Conservation (phyloP, 2,888 invertebrate species). For the Pherbina coryleti region DNA sequence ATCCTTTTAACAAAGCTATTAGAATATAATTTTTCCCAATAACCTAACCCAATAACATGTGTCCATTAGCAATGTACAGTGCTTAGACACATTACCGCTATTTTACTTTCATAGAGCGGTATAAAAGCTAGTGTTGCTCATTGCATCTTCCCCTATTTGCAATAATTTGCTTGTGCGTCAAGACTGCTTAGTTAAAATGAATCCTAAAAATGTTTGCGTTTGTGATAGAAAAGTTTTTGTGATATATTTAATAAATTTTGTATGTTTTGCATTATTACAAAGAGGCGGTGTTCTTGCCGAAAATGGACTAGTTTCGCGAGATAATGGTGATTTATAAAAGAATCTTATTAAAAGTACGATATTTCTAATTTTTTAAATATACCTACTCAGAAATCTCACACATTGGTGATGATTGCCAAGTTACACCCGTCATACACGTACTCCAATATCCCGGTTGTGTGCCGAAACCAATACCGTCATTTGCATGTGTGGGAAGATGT, state of each 20-base stretch:
- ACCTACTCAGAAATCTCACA: conserved; percentile 59
- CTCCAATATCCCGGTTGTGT: conserved; percentile 92
- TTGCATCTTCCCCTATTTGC: conserved; percentile 33
- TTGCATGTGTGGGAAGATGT: conserved; percentile 91
- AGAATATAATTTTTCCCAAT: conserved; percentile 55
- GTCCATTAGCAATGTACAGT: conserved; percentile 41
- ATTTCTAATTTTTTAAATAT: background rate
- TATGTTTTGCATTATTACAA: conserved; percentile 52
- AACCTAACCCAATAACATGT: conserved; percentile 39
- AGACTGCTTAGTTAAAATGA: conserved; percentile 45
- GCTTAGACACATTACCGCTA: conserved; percentile 25
- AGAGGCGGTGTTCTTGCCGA: conserved; percentile 54
- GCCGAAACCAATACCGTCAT: conserved; percentile 93
- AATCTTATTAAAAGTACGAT: background rate
- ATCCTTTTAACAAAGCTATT: conserved; percentile 49
- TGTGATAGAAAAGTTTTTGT: conserved; percentile 50
- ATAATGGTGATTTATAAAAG: conserved; percentile 54
- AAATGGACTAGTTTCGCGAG: conserved; percentile 49
- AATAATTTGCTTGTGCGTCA: background rate
- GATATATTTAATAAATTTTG: conserved; percentile 54
- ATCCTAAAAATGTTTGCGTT: conserved; percentile 50
- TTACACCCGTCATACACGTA: conserved; percentile 92
- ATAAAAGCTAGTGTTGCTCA: conserved; percentile 39
- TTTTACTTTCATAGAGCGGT: conserved; percentile 6
- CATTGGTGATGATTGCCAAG: conserved; percentile 83